A percentile compares a stretch with the other conserved stretches of the same genome.
These are phyloP conservation scores for Halichoeres trimaculatus DNA, from an alignment of 2,113 vertebrate genomes.

Conservation along the genomic window DNA sequence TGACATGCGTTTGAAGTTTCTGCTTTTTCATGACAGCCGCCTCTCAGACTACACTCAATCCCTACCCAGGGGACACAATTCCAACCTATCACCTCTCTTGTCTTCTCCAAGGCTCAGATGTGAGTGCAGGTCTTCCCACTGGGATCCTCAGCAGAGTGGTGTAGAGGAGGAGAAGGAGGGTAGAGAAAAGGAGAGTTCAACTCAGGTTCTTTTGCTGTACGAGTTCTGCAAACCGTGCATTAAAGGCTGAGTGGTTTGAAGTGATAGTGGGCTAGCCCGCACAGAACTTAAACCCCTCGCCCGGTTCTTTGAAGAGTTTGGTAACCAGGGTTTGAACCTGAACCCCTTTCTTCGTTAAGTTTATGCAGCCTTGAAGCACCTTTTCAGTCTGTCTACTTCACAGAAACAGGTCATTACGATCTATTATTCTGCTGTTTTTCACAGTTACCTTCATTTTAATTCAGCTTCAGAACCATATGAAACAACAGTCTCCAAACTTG, in stretches of 20 bases:
- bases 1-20: slow-evolving; percentile 39
- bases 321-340: slow-evolving; percentile 38
- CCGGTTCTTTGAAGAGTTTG: slow-evolving; percentile 48
- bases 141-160: slow-evolving; percentile 25
- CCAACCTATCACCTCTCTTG: slow-evolving; percentile 15
- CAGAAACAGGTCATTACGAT: not conserved
- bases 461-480: slow-evolving; percentile 2
- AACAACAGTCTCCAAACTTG: not conserved
- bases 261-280: slow-evolving; percentile 53
- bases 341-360: slow-evolving; percentile 13
- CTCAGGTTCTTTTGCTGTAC: slow-evolving; percentile 38
- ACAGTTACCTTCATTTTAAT: not conserved
- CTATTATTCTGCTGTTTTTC: not conserved
- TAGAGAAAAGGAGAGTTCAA: slow-evolving; percentile 52
- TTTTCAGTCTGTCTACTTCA: not conserved
- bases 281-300: slow-evolving; percentile 31
- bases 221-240: slow-evolving; percentile 28
- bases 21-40: slow-evolving; percentile 26
- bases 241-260: slow-evolving; percentile 44
- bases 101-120: slow-evolving; percentile 37
- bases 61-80: slow-evolving; percentile 18
- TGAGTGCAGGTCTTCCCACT: slow-evolving; percentile 10
- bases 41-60: not conserved
- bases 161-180: slow-evolving; percentile 12
- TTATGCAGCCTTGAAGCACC: not conserved